These are phyloP conservation scores for Tribolium castaneum DNA, from an alignment of 1,140 invertebrate genomes.

Conservation along the genomic window DNA sequence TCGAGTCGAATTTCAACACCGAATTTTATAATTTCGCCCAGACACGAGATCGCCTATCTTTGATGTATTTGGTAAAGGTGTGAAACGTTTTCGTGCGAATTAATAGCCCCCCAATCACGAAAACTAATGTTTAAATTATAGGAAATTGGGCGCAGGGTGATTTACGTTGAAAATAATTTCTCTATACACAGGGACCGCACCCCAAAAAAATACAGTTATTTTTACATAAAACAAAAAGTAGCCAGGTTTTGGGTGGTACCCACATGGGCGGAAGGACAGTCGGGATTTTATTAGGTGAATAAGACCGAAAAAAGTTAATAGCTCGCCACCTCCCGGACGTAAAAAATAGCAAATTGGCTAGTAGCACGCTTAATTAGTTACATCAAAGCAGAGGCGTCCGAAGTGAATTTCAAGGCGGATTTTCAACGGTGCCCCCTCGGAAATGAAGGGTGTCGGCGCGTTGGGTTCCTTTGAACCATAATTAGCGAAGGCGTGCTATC, in stretches of 20 bases:
- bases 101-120: conserved; percentile 20
- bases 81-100: conserved; percentile 12
- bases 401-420: conserved; percentile 36
- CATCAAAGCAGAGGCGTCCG: conserved; percentile 5
- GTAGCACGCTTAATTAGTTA: conserved; percentile 37
- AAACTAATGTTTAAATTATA: conserved; percentile 32
- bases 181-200: conserved; percentile 5
- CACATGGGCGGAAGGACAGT: neutral
- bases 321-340: neutral
- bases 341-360: conserved; percentile 36
- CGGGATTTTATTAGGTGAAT: neutral
- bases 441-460: conserved; percentile 35
- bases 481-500: conserved; percentile 56
- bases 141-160: conserved; percentile 10
- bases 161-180: conserved; percentile 17
- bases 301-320: conserved; percentile 17
- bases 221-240: no score
- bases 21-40: neutral
- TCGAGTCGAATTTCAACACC: conserved; percentile 9
- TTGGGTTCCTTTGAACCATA: conserved; percentile 48
- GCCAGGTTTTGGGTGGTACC: neutral
- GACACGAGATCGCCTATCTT: conserved; percentile 30
- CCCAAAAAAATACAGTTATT: neutral
- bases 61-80: conserved; percentile 25
- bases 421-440: conserved; percentile 28